Conservation (phyloP, 2,797 vertebrate genomes). For the Pantherophis vulpinus region DNA sequence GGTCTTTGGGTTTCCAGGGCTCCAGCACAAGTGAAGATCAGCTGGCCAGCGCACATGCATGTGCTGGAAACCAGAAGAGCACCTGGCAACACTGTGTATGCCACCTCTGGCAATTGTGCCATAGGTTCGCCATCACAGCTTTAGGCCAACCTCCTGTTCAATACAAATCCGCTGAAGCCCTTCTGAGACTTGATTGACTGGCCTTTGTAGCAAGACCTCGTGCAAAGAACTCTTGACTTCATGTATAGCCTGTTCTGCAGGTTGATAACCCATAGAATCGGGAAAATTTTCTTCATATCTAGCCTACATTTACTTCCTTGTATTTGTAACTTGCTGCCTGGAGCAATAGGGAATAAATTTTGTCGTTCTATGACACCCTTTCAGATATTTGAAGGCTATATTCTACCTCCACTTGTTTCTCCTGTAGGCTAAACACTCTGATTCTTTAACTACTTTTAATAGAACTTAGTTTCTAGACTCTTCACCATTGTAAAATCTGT, state of each 20-base stretch:
- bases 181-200: neutral
- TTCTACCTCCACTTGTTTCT: neutral
- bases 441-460: neutral
- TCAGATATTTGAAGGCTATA: neutral
- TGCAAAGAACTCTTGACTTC: neutral
- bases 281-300: neutral
- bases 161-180: neutral
- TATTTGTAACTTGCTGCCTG: neutral
- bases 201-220: neutral
- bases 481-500: neutral
- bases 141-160: neutral
- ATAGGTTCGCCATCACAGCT: too few relatives aligned
- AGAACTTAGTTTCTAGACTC: neutral
- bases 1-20: too few relatives aligned
- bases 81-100: too few relatives aligned
- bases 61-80: too few relatives aligned
- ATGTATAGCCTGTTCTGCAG: neutral
- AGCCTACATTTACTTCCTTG: neutral
- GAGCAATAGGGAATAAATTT: neutral
- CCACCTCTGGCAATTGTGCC: too few relatives aligned
- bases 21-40: too few relatives aligned
- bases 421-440: neutral
- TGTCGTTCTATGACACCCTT: neutral
- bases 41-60: too few relatives aligned
- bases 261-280: neutral